Conservation (phyloP, 2,797 vertebrate genomes). For the Neosilurus mollespiculum region DNA sequence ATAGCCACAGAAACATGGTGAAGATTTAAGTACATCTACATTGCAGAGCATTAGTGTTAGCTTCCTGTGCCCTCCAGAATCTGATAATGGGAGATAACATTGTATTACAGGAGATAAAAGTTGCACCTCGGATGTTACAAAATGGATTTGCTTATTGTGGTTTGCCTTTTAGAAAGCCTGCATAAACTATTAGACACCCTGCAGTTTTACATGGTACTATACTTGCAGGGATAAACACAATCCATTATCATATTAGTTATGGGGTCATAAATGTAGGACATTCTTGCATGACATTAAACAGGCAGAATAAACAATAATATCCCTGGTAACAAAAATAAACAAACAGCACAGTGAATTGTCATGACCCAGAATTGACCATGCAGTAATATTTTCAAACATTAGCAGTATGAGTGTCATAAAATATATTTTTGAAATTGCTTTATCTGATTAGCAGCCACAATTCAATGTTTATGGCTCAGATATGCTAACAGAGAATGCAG, state of each 20-base stretch:
- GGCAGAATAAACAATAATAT: neutral
- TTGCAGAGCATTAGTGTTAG: slow-evolving; percentile 19
- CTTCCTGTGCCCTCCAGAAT: slow-evolving; percentile 43
- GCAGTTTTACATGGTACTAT: neutral
- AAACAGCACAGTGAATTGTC: slow-evolving; percentile 7
- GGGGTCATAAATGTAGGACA: neutral
- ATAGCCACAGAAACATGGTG: slow-evolving; percentile 26
- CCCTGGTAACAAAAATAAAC: neutral
- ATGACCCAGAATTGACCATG: neutral
- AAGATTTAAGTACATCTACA: slow-evolving; percentile 14
- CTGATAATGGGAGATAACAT: slow-evolving; percentile 24
- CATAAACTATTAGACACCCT: slow-evolving; percentile 18
- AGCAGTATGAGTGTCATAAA: neutral
- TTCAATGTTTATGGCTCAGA: neutral
- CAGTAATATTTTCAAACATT: neutral
- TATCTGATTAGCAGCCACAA: neutral
- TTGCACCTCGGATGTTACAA: slow-evolving; percentile 21
- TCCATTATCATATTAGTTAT: neutral
- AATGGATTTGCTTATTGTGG: slow-evolving; percentile 28
- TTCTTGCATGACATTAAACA: neutral
- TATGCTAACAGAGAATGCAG: neutral
- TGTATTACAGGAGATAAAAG: slow-evolving; percentile 11
- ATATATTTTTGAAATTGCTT: neutral
- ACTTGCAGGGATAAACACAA: neutral
- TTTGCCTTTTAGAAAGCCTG: slow-evolving; percentile 16